Evolutionary conservation across 2,888 invertebrate genomes (phyloP), one percentile per base, ranked within the genome.

Genomic region (Eucera pruinosa): DNA sequence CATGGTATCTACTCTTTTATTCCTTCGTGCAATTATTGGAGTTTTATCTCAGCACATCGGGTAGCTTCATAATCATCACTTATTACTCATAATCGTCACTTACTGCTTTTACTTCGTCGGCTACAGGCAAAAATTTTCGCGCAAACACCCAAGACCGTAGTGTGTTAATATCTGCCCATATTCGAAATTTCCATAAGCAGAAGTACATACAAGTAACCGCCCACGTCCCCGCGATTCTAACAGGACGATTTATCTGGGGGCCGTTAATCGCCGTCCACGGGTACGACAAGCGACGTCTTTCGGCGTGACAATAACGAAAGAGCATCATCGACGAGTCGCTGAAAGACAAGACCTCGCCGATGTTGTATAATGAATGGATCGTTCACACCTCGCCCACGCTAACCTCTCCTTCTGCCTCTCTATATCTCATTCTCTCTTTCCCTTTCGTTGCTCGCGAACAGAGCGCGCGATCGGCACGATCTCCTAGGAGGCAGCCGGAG

Each of bases 331-430:
- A 79, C 78, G 66, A 71, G 52, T 50, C 48, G 50, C 48, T 55
- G 73, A 68, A 78, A 66, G 76, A 74, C 77, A 80, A 86, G 79
- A 73, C 71, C 58, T 65, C 69, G 82, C 76, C 78, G 70, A 83
- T 85, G 84, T 81, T 80, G 73, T 77, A 80, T 89, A 89, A 89
- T 88, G 88, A 89, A 89, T 89, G 88, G 85, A 89, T 87, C 84
- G 88, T 88, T 89, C 85, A 80, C 88, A 85, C 89, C 86, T 88
- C 88, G 88, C 89, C 89, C 89, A 89, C 89, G 84, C 82, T 55
- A 43, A 4, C 18, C 25, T 4, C 50, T 36, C 25, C n/a, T 6
- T 15, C 30, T 0, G 18, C 5, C 20, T 3, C 20, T 11, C 60
- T 25, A 23, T 13, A 13, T 25, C 13, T 39, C n/a, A 15, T 33